These are phyloP conservation scores for Engystomops pustulosus DNA, from an alignment of 2,113 vertebrate genomes.

Conservation along the genomic window DNA sequence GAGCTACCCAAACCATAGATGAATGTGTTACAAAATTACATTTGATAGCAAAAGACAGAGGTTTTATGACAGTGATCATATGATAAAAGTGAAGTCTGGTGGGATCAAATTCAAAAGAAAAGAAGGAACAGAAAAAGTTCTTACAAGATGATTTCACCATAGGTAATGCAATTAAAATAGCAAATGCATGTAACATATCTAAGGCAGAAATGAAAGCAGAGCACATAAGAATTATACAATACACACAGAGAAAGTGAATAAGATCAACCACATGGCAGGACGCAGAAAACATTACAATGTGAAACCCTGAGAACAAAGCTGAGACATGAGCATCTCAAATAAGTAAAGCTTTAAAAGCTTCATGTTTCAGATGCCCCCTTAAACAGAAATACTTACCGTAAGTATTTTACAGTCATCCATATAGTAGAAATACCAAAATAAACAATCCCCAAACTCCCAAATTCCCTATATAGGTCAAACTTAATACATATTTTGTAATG, in stretches of 20 bases:
- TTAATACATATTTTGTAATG: too few relatives aligned
- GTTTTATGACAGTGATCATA: constrained; percentile 40
- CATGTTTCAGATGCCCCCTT: background rate
- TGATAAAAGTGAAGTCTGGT: constrained; percentile 37
- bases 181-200: background rate
- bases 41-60: constrained; percentile 35
- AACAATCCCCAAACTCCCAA: too few relatives aligned
- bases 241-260: background rate
- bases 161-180: constrained; percentile 42
- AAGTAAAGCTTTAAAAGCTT: background rate
- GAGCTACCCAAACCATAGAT: constrained; percentile 33
- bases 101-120: constrained; percentile 35
- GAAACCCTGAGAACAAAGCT: background rate
- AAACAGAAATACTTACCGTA: background rate
- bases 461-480: too few relatives aligned
- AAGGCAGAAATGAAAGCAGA: constrained; percentile 3
- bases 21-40: constrained; percentile 37
- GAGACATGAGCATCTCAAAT: background rate
- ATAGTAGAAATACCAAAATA: too few relatives aligned
- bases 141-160: constrained; percentile 42
- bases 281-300: background rate
- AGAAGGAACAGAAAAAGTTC: constrained; percentile 9
- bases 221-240: constrained; percentile 12
- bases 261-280: constrained; percentile 10
- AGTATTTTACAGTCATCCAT: too few relatives aligned